Base-by-base conservation (phyloP, 2,113 vertebrate species). In the Theristicus caerulescens region DNA sequence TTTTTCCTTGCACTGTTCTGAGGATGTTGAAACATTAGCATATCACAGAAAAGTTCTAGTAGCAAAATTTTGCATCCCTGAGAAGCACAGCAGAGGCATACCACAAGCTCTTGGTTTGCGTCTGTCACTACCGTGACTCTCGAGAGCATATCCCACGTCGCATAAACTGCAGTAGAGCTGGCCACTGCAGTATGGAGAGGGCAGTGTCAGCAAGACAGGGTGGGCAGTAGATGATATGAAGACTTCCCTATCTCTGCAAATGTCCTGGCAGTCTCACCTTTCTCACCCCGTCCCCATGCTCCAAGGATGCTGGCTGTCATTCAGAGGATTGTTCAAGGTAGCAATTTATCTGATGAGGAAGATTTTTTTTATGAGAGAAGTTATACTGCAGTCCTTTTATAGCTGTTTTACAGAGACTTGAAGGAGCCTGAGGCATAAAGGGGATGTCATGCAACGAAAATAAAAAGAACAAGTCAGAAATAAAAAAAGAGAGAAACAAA, bases 401-500 rank as follows among this genome's bases (percentile, higher is more conserved):
- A 88, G 34, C 26, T 79, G 27, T 79, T 89, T 82, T 71, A 65
- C 49, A 72, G 38, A 67, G 70, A 88, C 66, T 36, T 88, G 58
- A 90, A 87, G 61, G 71, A 90, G 32, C 61, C 40, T 0, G 3
- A 77, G 54, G 86, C 51, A 34, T 62, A 86, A 84, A 88, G 64
- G 42, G 8, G 27, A 38, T 91, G 47, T 91, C 55, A 64, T 19
- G 15, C 36, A 82, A 72, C 42, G 46, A 61, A 61, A 59, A 73
- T 42, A 42, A 84, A 94, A 86, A 80, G 42, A 86, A 67, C 15
- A 82, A 83, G 46, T 38, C 34, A 72, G n/a, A 87, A 90, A 85
- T 34, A 1, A 3, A 11, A 31, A 58, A 11, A 12, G 6, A 4
- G 2, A 3, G 1, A 31, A 7, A 46, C 46, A 54, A 52, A 13